These are phyloP conservation scores for Psix sp. DNA, from an alignment of 1,140 invertebrate genomes.

Conservation along the genomic window DNA sequence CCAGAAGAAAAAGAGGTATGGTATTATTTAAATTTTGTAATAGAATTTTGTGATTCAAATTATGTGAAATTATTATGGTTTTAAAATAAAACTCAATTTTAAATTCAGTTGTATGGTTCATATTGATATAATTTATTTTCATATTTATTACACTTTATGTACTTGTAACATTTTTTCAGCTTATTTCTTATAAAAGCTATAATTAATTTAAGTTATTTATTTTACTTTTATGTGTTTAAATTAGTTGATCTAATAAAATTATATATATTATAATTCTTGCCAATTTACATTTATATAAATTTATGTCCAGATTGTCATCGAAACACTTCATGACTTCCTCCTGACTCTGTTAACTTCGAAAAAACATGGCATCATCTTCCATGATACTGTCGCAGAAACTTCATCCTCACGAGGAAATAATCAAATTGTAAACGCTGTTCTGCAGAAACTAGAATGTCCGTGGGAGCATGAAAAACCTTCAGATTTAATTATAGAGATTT, in stretches of 20 bases:
- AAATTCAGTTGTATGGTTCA: no score
- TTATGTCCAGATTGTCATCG: conserved; percentile 73
- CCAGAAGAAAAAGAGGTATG: conserved; percentile 76
- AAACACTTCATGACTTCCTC: conserved; percentile 82
- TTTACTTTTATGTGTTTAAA: conserved; percentile 6
- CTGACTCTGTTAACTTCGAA: conserved; percentile 82
- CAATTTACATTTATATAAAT: background rate
- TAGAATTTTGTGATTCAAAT: no score
- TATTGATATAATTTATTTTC: no score
- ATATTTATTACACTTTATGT: no score
- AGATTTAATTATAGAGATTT: conserved; percentile 82
- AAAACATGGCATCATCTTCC: conserved; percentile 83
- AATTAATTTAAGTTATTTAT: conserved; percentile 4
- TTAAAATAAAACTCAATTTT: no score
- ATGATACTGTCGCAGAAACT: conserved; percentile 79
- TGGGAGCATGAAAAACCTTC: conserved; percentile 82
- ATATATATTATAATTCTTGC: no score
- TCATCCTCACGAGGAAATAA: conserved; percentile 79
- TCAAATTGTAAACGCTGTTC: conserved; percentile 80
- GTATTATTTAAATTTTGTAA: conserved; percentile 8
- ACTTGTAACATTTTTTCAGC: no score
- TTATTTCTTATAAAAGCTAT: conserved; percentile 1
- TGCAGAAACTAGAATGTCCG: conserved; percentile 81
- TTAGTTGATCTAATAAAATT: background rate
- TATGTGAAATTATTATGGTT: background rate